phyloP scores from a whole-genome alignment of 1,140 invertebrate species.

The Trinorchestia longiramus region DNA sequence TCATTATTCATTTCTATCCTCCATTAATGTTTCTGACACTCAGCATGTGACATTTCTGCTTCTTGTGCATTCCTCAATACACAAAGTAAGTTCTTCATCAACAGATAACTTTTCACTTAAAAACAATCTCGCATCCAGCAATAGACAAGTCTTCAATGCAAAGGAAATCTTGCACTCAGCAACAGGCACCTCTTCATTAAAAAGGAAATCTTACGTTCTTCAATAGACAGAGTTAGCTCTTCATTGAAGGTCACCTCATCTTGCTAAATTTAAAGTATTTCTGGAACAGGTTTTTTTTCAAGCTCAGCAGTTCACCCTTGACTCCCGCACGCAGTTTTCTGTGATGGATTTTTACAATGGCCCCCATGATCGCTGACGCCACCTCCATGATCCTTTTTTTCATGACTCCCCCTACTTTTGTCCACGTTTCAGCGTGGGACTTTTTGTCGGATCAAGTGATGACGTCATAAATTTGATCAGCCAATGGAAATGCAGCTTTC shows the following conservation, averaged over 20 bases:
- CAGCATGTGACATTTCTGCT: too few relatives aligned
- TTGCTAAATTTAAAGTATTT: background rate
- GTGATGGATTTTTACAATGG: background rate
- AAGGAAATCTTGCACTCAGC: too few relatives aligned
- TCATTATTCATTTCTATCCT: too few relatives aligned
- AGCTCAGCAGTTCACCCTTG: background rate
- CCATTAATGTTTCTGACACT: too few relatives aligned
- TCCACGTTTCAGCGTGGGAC: background rate
- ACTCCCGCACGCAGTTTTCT: background rate
- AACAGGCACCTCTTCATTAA: too few relatives aligned
- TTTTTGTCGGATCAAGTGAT: background rate
- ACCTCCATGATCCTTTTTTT: constrained; percentile 18
- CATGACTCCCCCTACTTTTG: background rate
- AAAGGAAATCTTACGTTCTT: background rate
- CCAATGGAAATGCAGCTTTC: background rate
- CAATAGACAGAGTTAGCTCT: background rate
- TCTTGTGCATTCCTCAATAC: too few relatives aligned
- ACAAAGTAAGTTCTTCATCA: too few relatives aligned
- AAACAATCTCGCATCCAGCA: too few relatives aligned
- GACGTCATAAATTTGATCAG: background rate
- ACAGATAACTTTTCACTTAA: too few relatives aligned
- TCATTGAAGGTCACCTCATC: background rate
- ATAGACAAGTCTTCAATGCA: too few relatives aligned
- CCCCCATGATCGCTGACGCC: background rate
- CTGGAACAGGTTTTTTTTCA: background rate